Conservation (phyloP, 2,113 vertebrate species). For the Actinemys pallida region DNA sequence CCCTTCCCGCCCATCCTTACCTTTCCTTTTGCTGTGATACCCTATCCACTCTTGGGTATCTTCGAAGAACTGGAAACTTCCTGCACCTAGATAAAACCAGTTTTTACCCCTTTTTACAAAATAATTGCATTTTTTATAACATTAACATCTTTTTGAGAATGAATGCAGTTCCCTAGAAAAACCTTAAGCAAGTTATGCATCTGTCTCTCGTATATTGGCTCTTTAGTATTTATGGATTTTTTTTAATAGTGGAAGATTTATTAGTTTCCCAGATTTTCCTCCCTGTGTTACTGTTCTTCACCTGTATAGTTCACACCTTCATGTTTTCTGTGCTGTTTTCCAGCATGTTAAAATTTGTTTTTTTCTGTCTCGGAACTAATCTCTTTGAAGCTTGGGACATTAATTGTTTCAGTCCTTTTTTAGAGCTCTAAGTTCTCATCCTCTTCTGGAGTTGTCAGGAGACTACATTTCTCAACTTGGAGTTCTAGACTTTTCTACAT, state of each 20-base stretch:
- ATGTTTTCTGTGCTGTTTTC: neutral
- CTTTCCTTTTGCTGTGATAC: too few relatives aligned
- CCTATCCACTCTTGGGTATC: too few relatives aligned
- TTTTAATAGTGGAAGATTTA: neutral
- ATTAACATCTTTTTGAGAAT: neutral
- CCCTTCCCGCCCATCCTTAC: too few relatives aligned
- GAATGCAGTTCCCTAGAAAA: neutral
- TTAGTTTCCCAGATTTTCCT: neutral
- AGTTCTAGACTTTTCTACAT: neutral
- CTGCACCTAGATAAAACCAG: neutral
- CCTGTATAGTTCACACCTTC: neutral
- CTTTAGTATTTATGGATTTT: neutral
- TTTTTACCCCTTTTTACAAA: neutral
- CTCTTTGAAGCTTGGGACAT: neutral
- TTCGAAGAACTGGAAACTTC: too few relatives aligned
- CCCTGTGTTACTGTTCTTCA: neutral
- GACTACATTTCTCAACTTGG: neutral
- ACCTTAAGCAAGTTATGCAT: neutral
- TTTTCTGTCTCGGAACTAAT: neutral
- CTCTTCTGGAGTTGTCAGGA: accelerated
- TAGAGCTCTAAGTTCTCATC: neutral
- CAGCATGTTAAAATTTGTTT: neutral
- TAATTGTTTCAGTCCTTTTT: neutral
- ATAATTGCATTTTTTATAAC: neutral
- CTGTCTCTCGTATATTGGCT: neutral